phyloP scores from a whole-genome alignment of 2,888 invertebrate species.

The Papilio demoleus region DNA sequence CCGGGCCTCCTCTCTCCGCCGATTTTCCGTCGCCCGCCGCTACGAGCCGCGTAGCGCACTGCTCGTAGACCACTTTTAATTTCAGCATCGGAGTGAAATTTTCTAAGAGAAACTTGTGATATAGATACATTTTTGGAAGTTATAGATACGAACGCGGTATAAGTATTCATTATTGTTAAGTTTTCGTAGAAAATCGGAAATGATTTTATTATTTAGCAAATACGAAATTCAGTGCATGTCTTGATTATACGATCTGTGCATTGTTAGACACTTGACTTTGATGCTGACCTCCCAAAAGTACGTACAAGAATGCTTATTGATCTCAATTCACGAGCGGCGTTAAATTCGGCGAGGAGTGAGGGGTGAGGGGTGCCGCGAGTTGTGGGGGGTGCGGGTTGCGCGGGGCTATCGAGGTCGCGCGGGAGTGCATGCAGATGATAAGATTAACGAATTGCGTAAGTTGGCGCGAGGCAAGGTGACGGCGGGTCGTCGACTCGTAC shows the following conservation, averaged over 20 bases:
- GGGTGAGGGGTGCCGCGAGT: conserved; percentile 64
- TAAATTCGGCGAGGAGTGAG: conserved; percentile 73
- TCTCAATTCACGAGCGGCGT: conserved; percentile 52
- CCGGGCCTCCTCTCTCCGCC: conserved; percentile 72
- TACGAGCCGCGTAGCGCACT: conserved; percentile 60
- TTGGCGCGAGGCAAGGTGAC: conserved; percentile 78
- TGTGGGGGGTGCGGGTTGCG: conserved; percentile 62
- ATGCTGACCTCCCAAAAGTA: conserved; percentile 43
- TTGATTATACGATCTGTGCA: conserved; percentile 38
- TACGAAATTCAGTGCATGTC: conserved; percentile 36
- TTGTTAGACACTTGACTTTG: conserved; percentile 41
- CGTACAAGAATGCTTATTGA: conserved; percentile 42
- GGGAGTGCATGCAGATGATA: conserved; percentile 79
- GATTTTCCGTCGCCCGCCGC: conserved; percentile 66
- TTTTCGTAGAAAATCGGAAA: background rate
- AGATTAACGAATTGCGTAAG: conserved; percentile 82
- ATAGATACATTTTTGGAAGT: background rate
- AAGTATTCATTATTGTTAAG: background rate
- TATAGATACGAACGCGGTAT: background rate
- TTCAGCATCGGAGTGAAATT: conserved; percentile 40
- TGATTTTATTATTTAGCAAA: background rate
- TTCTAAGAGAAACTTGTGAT: conserved; percentile 3
- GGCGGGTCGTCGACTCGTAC: conserved; percentile 78
- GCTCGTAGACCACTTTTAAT: conserved; percentile 59
- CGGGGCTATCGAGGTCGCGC: conserved; percentile 68